Evolutionary conservation across 2,797 vertebrate species (phyloP), one percentile per base, ranked within the genome.

Genomic region (Chiroxiphia lanceolata): DNA sequence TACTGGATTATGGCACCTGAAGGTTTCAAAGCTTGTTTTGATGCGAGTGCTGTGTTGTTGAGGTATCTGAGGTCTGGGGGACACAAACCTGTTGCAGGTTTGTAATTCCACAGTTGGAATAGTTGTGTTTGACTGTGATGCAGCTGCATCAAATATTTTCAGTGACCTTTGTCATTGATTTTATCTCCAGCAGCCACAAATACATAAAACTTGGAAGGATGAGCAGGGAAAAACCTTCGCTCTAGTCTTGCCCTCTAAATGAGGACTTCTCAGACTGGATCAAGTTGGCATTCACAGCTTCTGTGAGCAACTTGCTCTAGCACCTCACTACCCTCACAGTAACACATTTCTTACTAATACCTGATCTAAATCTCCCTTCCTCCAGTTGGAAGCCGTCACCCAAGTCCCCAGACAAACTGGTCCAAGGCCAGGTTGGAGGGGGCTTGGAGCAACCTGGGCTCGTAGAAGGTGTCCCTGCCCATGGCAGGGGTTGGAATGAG

Each of bases 71-170:
- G 53, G 34, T 89, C 45, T 63, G 67, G 15, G 9, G 83, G 78
- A 9, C 1, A 2, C 44, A 42, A 40, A 50, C n/a, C 23, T 69
- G 7, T 34, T 74, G 38, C n/a, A 70, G 47, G 22, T 53, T 92
- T 72, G 7, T 4, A 54, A 0, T 85, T 68, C 48, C 7, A 0
- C 1, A 1, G 11, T 6, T 53, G n/a, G 36, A 20, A 63, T 63
- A 42, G 60, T 56, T 64, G 19, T 36, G 11, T 59, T 57, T 50
- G 38, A 21, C 25, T 80, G 29, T 74, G 16, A 15, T 74, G 47
- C 38, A n/a, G 36, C 23, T 65, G 5, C 19, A 23, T 63, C 14
- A 82, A 45, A 9, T 42, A 16, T 38, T 76, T 86, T 68, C 29
- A 4, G 31, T 75, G 13, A 51, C 48, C 33, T 79, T 67, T 50